Evolutionary conservation across 2,113 vertebrate genomes (phyloP).

Genomic region (Brachyistius frenatus): DNA sequence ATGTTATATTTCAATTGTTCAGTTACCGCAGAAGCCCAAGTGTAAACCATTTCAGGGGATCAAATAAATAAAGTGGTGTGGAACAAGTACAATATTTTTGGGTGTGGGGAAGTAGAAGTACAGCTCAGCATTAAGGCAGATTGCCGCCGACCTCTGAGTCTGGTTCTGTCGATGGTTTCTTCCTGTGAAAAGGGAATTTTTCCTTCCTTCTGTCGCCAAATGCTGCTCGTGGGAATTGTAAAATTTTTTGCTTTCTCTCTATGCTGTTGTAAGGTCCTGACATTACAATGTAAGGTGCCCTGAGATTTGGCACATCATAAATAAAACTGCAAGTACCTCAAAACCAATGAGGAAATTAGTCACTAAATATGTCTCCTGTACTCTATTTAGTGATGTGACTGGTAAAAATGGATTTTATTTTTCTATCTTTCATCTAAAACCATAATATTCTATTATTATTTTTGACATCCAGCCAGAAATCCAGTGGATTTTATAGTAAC

Average conservation of each 20-base stretch:
- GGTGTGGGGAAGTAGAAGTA: background rate
- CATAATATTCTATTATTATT: conserved; percentile 40
- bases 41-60: no score
- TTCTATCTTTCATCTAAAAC: conserved; percentile 28
- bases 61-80: background rate
- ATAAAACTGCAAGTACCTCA: background rate
- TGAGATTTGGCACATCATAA: no score
- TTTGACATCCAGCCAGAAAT: conserved; percentile 47
- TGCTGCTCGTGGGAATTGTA: no score
- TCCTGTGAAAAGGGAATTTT: no score
- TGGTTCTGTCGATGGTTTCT: no score
- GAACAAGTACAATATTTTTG: background rate
- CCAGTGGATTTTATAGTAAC: conserved; percentile 44
- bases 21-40: no score
- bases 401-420: background rate
- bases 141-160: no score
- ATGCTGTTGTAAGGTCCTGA: no score
- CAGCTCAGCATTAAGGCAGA: background rate
- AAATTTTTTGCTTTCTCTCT: no score
- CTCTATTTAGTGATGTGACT: background rate
- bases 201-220: no score
- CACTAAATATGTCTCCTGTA: background rate
- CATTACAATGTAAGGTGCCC: no score
- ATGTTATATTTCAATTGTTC: no score
- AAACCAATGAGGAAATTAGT: background rate